Evolutionary conservation across 1,140 invertebrate species (phyloP), one percentile per base, ranked within the genome.

Genomic region (Dendroctonus ponderosae): DNA sequence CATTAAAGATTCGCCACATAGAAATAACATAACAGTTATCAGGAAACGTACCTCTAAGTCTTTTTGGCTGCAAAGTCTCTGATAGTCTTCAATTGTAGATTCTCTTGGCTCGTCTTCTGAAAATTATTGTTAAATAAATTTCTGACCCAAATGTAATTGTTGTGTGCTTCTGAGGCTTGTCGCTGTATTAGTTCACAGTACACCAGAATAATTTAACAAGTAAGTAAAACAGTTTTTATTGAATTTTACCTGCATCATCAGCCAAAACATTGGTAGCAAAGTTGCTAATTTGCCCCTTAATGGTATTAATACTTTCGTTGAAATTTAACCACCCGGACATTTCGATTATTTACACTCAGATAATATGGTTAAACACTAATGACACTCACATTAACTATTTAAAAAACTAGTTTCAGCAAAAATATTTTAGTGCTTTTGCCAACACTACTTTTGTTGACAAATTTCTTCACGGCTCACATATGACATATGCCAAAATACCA

Each of bases 281-380:
- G 79, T 82, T 91, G 8, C 86, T 86, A 67, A 91, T 85, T 79
- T 91, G 89, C 72, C 88, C 89, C 77, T 89, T 90, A 70, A 90
- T 79, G 82, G 81, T 85, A 76, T 83, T 88, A 66, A 90, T 82
- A 79, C 87, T 89, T 71, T 88, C 85, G 73, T 87, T 85, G 54
- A 88, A 83, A 74, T 89, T 89, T 65, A 91, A 82, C 89, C 89
- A 91, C 79, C 88, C 86, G 6, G 62, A 60, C 63, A 67, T 70
- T 59, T 49, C 52, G 7, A n/a, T 6, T 41, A 7, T 11, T 58
- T 65, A 53, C 59, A 5, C 42, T n/a, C 46, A 39, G 39, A 12
- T n/a, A 26, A 44, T 6, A 11, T 38, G 38, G 46, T 15, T 43
- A 53, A 41, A 57, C 53, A 15, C 39, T 67, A 38, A 39, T 53